A percentile compares a stretch with the other conserved stretches of the same genome.
Evolutionary conservation across 2,113 vertebrate species (phyloP).

Genomic region (Mohoua ochrocephala): DNA sequence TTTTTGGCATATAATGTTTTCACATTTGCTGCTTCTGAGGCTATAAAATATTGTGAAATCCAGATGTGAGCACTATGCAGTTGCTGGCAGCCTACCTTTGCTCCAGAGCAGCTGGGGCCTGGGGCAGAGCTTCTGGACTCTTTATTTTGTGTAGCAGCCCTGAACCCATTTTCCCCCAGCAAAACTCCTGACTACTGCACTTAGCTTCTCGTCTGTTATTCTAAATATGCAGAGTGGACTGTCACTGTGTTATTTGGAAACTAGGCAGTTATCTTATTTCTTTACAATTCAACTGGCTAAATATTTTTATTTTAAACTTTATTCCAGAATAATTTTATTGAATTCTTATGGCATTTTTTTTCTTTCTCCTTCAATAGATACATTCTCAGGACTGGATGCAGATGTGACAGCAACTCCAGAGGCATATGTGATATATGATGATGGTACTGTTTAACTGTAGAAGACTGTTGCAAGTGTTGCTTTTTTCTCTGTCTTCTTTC

Average conservation of each 20-base stretch:
- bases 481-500: neutral
- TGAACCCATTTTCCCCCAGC: neutral
- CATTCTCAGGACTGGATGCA: conserved; percentile 81
- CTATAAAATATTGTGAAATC: neutral
- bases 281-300: neutral
- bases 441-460: conserved; percentile 75
- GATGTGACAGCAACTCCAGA: conserved; percentile 73
- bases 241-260: neutral
- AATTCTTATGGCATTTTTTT: neutral
- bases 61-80: neutral
- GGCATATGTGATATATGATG: conserved; percentile 73
- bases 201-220: neutral
- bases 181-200: neutral
- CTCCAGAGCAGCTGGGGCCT: neutral
- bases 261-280: neutral
- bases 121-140: neutral
- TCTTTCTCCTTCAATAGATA: conserved; percentile 74
- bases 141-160: neutral
- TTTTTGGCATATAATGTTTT: neutral
- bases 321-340: neutral
- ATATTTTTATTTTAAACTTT: neutral
- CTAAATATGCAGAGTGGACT: fast-evolving
- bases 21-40: neutral
- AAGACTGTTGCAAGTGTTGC: neutral
- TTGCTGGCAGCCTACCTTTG: neutral